Evolutionary conservation across 2,888 invertebrate genomes (phyloP).

Genomic region (Drosophila quasianomalipes): DNA sequence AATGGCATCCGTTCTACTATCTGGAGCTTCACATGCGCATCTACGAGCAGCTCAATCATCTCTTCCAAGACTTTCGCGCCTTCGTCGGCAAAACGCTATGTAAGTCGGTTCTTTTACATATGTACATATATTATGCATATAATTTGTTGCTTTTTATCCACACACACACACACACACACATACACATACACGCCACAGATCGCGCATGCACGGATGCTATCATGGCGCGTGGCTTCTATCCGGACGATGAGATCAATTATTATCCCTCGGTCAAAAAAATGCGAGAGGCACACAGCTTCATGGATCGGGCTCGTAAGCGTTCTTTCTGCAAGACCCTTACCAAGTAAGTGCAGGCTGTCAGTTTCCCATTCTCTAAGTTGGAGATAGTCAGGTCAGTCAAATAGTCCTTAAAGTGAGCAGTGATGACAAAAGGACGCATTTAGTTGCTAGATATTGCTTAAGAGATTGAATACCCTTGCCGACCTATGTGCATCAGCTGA

Average conservation of each 20-base stretch:
- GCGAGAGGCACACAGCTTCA: slow-evolving; percentile 92
- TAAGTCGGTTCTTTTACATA: slow-evolving; percentile 60
- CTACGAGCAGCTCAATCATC: slow-evolving; percentile 81
- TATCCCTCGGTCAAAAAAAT: slow-evolving; percentile 87
- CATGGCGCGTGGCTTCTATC: slow-evolving; percentile 91
- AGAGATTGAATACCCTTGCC: background rate
- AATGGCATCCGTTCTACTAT: slow-evolving; percentile 89
- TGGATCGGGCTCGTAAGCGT: slow-evolving; percentile 94
- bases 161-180: background rate
- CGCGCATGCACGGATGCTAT: slow-evolving; percentile 92
- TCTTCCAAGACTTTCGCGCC: slow-evolving; percentile 86
- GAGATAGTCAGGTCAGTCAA: background rate
- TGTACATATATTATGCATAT: background rate
- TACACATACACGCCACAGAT: slow-evolving; percentile 57
- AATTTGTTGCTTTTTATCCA: background rate
- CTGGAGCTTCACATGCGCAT: slow-evolving; percentile 88
- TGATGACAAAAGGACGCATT: background rate
- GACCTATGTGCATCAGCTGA: background rate
- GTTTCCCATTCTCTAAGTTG: background rate
- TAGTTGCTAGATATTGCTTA: background rate
- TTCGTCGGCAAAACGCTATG: slow-evolving; percentile 88
- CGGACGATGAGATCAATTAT: slow-evolving; percentile 88
- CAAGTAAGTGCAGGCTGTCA: slow-evolving; percentile 86
- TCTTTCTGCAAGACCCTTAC: slow-evolving; percentile 92
- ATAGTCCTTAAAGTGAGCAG: background rate